A percentile compares a stretch with the other conserved stretches of the same genome.
These are phyloP conservation scores for Porites evermanni DNA, from an alignment of 92 coral and sea anemone genomes.

Conservation along the genomic window DNA sequence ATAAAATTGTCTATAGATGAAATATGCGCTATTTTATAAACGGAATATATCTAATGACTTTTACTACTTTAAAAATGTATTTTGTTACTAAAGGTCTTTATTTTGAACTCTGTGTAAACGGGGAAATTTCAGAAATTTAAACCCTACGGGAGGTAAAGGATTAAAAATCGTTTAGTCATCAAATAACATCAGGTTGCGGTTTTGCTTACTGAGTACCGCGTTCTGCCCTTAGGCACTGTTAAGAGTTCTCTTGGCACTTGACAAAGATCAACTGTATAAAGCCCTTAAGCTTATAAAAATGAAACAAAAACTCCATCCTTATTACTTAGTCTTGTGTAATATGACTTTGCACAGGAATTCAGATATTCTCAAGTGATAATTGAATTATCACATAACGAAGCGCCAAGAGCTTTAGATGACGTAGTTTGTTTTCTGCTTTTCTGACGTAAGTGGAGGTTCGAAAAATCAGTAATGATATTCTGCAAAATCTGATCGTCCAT, in stretches of 20 bases:
- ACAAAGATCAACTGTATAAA: constrained; percentile 1
- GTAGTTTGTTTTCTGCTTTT: not conserved
- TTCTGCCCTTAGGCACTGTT: constrained; percentile 21
- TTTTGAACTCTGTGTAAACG: not conserved
- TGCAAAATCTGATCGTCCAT: no score
- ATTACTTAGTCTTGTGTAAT: constrained; percentile 10
- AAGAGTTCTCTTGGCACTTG: not conserved
- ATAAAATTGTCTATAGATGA: not conserved
- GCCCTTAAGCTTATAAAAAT: not conserved
- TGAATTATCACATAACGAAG: not conserved
- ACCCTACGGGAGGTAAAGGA: not conserved
- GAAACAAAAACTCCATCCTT: constrained; percentile 3
- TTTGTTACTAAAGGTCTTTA: not conserved
- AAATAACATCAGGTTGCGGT: not conserved
- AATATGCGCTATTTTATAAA: not conserved
- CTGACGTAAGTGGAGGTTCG: not conserved
- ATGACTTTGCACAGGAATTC: not conserved
- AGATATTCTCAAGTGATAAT: not conserved
- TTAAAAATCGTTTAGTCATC: constrained; percentile 1
- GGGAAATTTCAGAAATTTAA: not conserved
- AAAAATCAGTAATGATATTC: no score
- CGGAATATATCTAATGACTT: not conserved
- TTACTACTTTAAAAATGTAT: no score
- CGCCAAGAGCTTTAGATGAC: not conserved
- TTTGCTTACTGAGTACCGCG: constrained; percentile 6